These are phyloP conservation scores for Agrilus mali DNA, from an alignment of 2,888 invertebrate genomes.

Conservation along the genomic window DNA sequence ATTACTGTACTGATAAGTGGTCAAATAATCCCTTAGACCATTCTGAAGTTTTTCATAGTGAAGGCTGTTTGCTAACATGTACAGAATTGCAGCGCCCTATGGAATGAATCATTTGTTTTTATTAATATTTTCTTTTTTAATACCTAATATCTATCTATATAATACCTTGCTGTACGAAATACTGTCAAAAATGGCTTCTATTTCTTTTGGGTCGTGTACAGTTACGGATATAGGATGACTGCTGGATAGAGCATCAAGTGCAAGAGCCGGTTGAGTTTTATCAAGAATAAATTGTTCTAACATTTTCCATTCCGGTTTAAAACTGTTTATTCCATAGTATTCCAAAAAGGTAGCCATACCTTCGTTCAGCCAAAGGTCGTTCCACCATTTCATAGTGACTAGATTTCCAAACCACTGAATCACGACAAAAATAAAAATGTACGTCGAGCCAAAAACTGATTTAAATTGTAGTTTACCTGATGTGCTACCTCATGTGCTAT, in stretches of 20 bases:
- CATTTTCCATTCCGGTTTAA: slow-evolving; percentile 53
- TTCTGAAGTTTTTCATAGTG: slow-evolving; percentile 48
- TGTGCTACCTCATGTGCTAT: slow-evolving; percentile 64
- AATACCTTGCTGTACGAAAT: slow-evolving; percentile 60
- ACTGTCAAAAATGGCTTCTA: slow-evolving; percentile 61
- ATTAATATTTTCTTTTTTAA: no score
- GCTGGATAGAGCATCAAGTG: slow-evolving; percentile 53
- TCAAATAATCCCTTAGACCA: slow-evolving; percentile 56
- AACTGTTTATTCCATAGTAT: slow-evolving; percentile 54
- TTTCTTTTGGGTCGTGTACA: slow-evolving; percentile 55
- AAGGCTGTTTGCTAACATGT: slow-evolving; percentile 59
- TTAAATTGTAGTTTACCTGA: slow-evolving; percentile 39
- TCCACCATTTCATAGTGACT: slow-evolving; percentile 92
- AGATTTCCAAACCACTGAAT: slow-evolving; percentile 74
- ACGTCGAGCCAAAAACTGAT: not conserved
- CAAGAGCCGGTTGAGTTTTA: slow-evolving; percentile 54
- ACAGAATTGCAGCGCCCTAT: slow-evolving; percentile 56
- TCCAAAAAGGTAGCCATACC: slow-evolving; percentile 76
- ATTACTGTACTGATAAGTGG: slow-evolving; percentile 53
- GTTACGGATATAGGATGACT: slow-evolving; percentile 59
- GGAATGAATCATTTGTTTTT: slow-evolving; percentile 12
- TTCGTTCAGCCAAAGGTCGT: slow-evolving; percentile 83
- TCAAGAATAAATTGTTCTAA: slow-evolving; percentile 58
- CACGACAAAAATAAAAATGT: slow-evolving; percentile 15
- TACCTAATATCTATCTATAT: slow-evolving; percentile 2